Evolutionary conservation across 2,888 invertebrate species (phyloP).

Genomic region (Chironomus tentans): DNA sequence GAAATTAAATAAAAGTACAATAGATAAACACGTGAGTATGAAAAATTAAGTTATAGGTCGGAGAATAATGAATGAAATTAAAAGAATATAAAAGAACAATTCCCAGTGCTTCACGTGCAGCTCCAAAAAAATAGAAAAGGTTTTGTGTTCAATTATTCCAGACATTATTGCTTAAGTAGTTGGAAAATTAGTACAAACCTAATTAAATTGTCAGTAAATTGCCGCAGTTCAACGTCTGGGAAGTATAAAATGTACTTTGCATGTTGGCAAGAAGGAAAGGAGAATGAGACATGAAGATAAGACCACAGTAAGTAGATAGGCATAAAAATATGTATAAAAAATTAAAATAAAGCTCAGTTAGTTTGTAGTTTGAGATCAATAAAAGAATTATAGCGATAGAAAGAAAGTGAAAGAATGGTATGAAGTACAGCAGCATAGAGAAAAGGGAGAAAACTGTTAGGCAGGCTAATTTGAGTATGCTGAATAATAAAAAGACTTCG

Average conservation of each 20-base stretch:
- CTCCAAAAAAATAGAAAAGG: not conserved
- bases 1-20: not conserved
- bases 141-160: not conserved
- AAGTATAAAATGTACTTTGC: no score
- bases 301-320: not conserved
- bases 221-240: no score
- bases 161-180: not conserved
- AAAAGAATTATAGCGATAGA: not conserved
- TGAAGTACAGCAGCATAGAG: not conserved
- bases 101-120: not conserved
- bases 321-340: not conserved
- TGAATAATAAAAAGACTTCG: not conserved
- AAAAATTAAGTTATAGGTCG: not conserved
- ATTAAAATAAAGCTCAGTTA: not conserved
- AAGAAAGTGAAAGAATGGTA: not conserved
- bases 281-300: no score
- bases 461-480: not conserved
- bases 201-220: not conserved
- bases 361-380: conserved; percentile 11
- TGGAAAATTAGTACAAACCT: not conserved
- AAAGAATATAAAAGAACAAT: not conserved
- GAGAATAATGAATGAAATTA: not conserved
- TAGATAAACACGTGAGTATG: not conserved
- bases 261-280: no score
- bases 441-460: conserved; percentile 13